These are phyloP conservation scores for Vidua chalybeata DNA, from an alignment of 2,113 vertebrate genomes.

Conservation along the genomic window DNA sequence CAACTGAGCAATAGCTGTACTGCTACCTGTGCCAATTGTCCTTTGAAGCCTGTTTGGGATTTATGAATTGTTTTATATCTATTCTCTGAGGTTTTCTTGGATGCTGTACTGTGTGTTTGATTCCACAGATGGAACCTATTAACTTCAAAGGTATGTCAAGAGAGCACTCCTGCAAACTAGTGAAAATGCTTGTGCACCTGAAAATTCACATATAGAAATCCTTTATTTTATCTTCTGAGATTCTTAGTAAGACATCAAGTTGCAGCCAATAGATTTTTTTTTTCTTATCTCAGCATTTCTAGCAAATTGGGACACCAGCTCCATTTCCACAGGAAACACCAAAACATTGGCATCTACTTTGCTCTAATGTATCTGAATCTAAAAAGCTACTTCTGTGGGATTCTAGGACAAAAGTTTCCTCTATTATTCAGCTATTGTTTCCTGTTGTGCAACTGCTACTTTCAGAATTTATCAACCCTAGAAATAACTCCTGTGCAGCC, in stretches of 20 bases:
- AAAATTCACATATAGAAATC: not conserved
- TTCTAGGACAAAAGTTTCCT: not conserved
- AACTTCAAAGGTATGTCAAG: not conserved
- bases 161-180: not conserved
- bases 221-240: not conserved
- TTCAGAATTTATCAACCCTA: not conserved
- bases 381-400: not conserved
- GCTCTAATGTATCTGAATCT: not conserved
- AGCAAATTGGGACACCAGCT: not conserved
- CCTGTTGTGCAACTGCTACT: not conserved
- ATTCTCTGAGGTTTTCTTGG: not conserved
- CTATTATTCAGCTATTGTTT: not conserved
- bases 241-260: not conserved
- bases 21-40: not conserved
- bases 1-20: not conserved
- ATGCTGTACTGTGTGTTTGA: not conserved
- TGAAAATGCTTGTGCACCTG: not conserved
- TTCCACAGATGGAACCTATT: not conserved
- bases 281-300: not conserved
- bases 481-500: not conserved
- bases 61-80: not conserved
- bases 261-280: not conserved
- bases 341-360: not conserved
- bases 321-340: not conserved
- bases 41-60: not conserved